Conservation (phyloP, 2,797 vertebrate genomes). For the Crenuchus spilurus region DNA sequence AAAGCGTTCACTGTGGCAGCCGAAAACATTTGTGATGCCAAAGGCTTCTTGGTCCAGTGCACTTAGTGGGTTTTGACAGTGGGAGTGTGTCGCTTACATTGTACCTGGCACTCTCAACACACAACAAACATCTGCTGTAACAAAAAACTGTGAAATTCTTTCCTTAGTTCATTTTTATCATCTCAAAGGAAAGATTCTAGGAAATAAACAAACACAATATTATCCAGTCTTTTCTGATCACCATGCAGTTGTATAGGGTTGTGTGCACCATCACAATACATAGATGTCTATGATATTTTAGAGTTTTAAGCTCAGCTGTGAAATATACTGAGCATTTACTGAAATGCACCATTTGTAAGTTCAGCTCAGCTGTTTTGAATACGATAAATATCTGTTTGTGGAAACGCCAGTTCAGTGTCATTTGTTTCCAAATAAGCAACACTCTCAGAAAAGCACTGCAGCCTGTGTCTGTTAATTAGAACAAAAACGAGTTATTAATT, state of each 20-base stretch:
- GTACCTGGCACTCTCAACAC: conserved; percentile 11
- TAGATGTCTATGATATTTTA: no score
- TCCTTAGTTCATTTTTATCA: background rate
- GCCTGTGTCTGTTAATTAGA: conserved; percentile 56
- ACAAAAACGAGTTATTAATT: conserved; percentile 63
- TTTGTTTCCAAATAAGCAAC: background rate
- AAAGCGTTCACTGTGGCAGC: conserved; percentile 46
- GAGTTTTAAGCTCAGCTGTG: no score
- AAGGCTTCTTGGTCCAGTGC: conserved; percentile 31
- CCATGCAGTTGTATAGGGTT: background rate
- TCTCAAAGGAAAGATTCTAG: background rate
- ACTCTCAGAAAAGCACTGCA: conserved; percentile 41
- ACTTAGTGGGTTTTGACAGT: conserved; percentile 22
- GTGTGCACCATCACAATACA: background rate
- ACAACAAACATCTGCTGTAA: conserved; percentile 22
- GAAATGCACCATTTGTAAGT: no score
- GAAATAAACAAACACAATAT: background rate
- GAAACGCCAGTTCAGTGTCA: background rate
- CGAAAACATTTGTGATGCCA: conserved; percentile 40
- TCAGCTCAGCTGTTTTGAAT: no score
- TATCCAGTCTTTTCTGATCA: background rate
- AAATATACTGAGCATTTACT: no score
- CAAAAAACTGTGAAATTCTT: background rate
- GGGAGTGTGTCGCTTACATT: conserved; percentile 13
- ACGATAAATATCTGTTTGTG: background rate